These are phyloP conservation scores for Gallinago nigripennis DNA, from an alignment of 2,797 vertebrate genomes.

Conservation along the genomic window DNA sequence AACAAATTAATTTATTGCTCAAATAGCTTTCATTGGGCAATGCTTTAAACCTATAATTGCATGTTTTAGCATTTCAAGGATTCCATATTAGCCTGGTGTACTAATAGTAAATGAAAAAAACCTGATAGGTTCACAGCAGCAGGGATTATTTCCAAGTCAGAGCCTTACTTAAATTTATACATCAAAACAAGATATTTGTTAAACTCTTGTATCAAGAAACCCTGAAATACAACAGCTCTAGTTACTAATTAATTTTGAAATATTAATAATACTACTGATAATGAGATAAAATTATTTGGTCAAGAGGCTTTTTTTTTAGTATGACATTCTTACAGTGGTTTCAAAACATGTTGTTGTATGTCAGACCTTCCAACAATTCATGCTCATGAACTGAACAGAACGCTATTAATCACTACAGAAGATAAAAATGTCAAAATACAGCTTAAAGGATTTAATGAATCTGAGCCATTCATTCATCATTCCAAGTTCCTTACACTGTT, in stretches of 20 bases:
- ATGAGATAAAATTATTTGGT: not conserved
- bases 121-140: not conserved
- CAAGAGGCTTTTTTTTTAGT: not conserved
- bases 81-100: not conserved
- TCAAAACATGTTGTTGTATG: not conserved
- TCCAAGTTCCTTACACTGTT: not conserved
- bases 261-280: not conserved
- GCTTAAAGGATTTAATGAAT: not conserved
- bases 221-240: not conserved
- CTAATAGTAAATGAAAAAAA: not conserved
- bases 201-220: not conserved
- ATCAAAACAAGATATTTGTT: not conserved
- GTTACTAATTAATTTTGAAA: not conserved
- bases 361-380: not conserved
- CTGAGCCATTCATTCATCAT: not conserved
- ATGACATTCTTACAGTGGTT: not conserved
- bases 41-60: not conserved
- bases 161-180: not conserved
- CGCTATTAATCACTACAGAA: slow-evolving; percentile 1
- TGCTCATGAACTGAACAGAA: not conserved
- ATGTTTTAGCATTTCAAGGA: not conserved
- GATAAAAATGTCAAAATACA: slow-evolving; percentile 32
- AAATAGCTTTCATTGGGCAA: not conserved
- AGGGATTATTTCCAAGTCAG: not conserved
- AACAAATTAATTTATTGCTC: not conserved